These are phyloP conservation scores for Tiliacea citrago DNA, from an alignment of 2,888 invertebrate species.

Conservation along the genomic window DNA sequence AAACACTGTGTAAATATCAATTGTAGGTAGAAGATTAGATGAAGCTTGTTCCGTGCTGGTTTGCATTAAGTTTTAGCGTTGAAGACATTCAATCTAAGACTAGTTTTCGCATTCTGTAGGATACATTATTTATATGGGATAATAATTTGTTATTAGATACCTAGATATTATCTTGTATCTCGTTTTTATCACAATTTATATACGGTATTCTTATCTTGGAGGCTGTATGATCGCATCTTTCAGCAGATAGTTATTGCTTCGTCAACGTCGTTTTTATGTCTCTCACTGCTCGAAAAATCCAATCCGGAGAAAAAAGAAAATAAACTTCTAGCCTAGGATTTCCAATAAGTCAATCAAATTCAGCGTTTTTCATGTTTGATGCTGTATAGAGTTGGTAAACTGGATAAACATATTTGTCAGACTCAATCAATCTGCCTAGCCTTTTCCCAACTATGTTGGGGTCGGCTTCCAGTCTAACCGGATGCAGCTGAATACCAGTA, in stretches of 20 bases:
- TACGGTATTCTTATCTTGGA: neutral
- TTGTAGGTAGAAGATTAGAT: conserved; percentile 49
- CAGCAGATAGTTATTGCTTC: conserved; percentile 18
- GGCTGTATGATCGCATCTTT: conserved; percentile 16
- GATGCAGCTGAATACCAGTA: too few species aligned
- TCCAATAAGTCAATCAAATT: neutral
- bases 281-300: neutral
- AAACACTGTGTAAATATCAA: conserved; percentile 62
- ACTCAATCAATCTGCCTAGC: too few species aligned
- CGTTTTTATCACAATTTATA: conserved; percentile 19
- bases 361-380: neutral
- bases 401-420: neutral
- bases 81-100: conserved; percentile 41
- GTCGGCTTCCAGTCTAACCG: too few species aligned
- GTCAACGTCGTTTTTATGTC: neutral
- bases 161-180: conserved; percentile 45
- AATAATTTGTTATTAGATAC: conserved; percentile 41
- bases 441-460: too few species aligned
- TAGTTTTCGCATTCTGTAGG: conserved; percentile 46
- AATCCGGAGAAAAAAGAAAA: neutral
- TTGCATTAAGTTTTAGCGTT: conserved; percentile 58
- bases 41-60: conserved; percentile 47
- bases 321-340: neutral
- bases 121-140: conserved; percentile 45
- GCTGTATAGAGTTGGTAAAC: neutral